A percentile compares a stretch with the other conserved stretches of the same genome.
Conservation (phyloP, 2,113 vertebrate species). For the Echinops telfairi region DNA sequence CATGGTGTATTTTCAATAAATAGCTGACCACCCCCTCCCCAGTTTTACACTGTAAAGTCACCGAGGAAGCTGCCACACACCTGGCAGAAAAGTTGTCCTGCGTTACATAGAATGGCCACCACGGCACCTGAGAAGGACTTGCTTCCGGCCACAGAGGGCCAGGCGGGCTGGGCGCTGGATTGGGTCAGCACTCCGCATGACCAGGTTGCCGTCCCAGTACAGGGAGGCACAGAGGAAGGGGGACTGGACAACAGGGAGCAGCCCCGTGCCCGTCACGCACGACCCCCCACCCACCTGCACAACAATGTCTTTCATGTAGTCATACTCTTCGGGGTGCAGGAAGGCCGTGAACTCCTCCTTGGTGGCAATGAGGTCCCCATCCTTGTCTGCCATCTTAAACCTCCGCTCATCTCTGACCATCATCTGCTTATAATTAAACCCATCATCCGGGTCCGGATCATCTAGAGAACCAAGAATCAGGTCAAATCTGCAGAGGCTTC, state of each 20-base stretch:
- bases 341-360: constrained; percentile 95
- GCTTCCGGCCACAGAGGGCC: background rate
- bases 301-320: constrained; percentile 96
- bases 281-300: constrained; percentile 89
- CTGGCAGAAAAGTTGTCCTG: background rate
- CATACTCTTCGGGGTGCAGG: constrained; percentile 95
- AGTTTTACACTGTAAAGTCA: background rate
- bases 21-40: background rate
- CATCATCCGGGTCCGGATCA: constrained; percentile 92
- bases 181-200: background rate
- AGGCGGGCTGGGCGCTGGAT: background rate
- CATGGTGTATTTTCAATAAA: background rate
- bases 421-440: constrained; percentile 95
- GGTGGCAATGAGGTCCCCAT: constrained; percentile 91
- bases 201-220: background rate
- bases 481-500: background rate
- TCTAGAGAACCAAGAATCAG: constrained; percentile 86
- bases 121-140: background rate
- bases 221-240: background rate
- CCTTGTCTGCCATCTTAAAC: constrained; percentile 92
- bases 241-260: background rate
- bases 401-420: constrained; percentile 94
- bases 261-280: background rate
- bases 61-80: constrained; percentile 14
- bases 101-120: background rate